Base-by-base conservation (phyloP, 2,888 invertebrate genomes). In the Tethea ocularis region DNA sequence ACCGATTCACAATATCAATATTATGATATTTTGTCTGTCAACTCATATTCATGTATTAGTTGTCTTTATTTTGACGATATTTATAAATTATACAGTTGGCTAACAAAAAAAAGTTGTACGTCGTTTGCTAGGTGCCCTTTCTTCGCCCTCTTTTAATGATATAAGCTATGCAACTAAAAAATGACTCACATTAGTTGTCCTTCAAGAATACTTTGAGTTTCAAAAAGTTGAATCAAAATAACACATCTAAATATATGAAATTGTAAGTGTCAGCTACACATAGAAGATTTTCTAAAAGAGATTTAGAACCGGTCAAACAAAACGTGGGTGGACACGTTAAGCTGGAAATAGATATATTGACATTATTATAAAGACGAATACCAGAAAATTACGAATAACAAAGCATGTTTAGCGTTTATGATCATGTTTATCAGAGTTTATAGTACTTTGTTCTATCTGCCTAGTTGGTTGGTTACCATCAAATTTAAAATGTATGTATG, bases 261-360 rank as follows among this genome's bases (percentile, higher is more conserved):
- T 1, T n/a, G 5, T 0, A 4, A 5, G 6, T 5, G n/a, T n/a
- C 33, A n/a, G n/a, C 38, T 38, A n/a, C 6, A 38, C 5, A 38
- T n/a, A 7, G 10, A 5, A 13, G 0, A 3, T 51, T 51, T 51
- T 23, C 10, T 26, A 13, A 10, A 4, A 3, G 13, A n/a, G 17
- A 53, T 17, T 29, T 52, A 17, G 29, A 52, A 52, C 53, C n/a
- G 52, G 29, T 33, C 3, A n/a, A 29, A 53, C 17, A 26, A 8
- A 26, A 13, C 29, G 52, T 52, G 52, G 52, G 52, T 52, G 52
- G 52, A 52, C n/a, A 26, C 15, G 26, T 52, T 52, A 26, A 26
- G 24, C n/a, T 7, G 7, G 52, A 26, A 17, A 52, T 26, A 52
- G 24, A 6, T n/a, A 13, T 15, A 52, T 52, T 15, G 10, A 52